Conservation (phyloP, 2,888 invertebrate species). For the Trimorus sp. region DNA sequence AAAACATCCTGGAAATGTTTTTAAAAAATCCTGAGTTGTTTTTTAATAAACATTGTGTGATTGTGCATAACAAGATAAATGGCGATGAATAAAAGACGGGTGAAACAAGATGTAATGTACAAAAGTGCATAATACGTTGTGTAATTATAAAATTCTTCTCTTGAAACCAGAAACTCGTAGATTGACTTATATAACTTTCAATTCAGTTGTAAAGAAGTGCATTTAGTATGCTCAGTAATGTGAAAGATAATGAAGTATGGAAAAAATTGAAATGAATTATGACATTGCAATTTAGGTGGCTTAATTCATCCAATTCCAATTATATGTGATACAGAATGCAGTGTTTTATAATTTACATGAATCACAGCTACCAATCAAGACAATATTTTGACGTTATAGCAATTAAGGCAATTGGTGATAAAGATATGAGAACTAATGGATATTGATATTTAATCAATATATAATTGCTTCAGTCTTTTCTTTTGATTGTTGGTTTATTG, state of each 20-base stretch:
- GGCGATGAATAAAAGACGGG: no score
- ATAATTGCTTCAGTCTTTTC: no score
- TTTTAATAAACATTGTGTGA: no score
- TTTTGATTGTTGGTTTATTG: no score
- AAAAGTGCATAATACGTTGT: conserved; percentile 17
- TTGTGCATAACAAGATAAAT: no score
- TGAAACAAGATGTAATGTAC: conserved; percentile 14
- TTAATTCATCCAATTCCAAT: conserved; percentile 16
- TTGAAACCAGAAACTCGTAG: conserved; percentile 30
- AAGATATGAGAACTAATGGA: no score
- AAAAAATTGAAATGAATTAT: conserved; percentile 16
- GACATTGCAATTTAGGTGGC: not conserved
- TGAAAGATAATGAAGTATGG: conserved; percentile 42
- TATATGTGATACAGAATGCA: conserved; percentile 7
- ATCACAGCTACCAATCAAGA: conserved; percentile 9
- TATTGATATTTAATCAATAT: no score
- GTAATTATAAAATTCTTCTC: conserved; percentile 46
- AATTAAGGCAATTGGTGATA: not conserved
- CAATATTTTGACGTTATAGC: conserved; percentile 25
- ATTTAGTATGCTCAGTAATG: conserved; percentile 34
- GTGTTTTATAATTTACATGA: conserved; percentile 5
- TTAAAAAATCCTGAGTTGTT: no score
- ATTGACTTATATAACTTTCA: conserved; percentile 41
- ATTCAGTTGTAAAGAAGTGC: conserved; percentile 23
- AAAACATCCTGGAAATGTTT: no score